phyloP scores from a whole-genome alignment of 2,888 invertebrate species.

The Drosophila borborema region DNA sequence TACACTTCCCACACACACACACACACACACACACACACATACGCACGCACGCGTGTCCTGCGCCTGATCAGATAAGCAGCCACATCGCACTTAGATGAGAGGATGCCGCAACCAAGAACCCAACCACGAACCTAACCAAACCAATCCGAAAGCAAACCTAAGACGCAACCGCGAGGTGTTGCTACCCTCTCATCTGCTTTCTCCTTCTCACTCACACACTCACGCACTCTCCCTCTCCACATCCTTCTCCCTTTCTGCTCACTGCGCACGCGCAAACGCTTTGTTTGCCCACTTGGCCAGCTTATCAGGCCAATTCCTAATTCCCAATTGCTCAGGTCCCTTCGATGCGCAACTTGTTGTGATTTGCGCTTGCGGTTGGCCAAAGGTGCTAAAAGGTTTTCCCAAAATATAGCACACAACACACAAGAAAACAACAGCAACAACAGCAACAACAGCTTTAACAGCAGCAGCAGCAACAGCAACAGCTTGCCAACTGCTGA shows the following conservation, averaged over 20 bases:
- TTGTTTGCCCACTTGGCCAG: conserved; percentile 61
- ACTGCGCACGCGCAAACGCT: conserved; percentile 48
- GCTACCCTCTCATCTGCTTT: conserved; percentile 13
- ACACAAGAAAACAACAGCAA: background rate
- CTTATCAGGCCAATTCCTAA: conserved; percentile 52
- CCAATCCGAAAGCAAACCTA: conserved; percentile 40
- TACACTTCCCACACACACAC: conserved; percentile 37
- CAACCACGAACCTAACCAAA: conserved; percentile 36
- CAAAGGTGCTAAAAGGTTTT: conserved; percentile 79
- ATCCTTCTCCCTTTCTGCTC: background rate
- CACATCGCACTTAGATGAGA: conserved; percentile 66
- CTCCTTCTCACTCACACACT: background rate
- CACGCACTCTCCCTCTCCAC: background rate
- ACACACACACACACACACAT: background rate
- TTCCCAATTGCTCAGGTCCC: conserved; percentile 33
- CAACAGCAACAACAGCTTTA: background rate
- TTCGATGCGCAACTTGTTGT: conserved; percentile 66
- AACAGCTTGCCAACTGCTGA: background rate
- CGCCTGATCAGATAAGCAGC: conserved; percentile 63
- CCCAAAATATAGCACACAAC: conserved; percentile 34
- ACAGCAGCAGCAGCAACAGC: background rate
- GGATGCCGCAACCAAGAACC: conserved; percentile 58
- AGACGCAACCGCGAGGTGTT: conserved; percentile 56
- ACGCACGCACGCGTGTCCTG: conserved; percentile 57
- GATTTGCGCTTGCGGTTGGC: conserved; percentile 57